phyloP scores from a whole-genome alignment of 2,113 vertebrate species.

The Xerus inauris region DNA sequence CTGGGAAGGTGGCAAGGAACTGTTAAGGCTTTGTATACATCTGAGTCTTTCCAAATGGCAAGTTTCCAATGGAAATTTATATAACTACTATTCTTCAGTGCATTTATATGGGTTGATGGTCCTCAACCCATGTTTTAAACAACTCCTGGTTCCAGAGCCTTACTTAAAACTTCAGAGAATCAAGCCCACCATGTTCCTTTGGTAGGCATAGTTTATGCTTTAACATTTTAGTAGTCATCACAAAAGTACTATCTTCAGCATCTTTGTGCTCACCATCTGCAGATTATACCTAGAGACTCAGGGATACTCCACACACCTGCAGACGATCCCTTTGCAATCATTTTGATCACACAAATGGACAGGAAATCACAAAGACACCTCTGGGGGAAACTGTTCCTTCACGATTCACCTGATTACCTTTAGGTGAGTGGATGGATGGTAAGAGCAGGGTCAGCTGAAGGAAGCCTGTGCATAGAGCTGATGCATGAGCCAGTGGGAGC shows the following conservation, averaged over 20 bases:
- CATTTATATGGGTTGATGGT: rapidly evolving
- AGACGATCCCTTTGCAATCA: rapidly evolving
- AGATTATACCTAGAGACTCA: not conserved
- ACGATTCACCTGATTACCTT: not conserved
- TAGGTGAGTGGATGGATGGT: not conserved
- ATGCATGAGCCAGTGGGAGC: not conserved
- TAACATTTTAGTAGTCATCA: not conserved
- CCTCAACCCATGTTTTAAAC: not conserved
- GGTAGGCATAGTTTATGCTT: not conserved
- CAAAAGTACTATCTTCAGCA: not conserved
- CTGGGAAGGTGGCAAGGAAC: not conserved
- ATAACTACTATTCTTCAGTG: not conserved
- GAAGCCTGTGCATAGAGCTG: too few species aligned
- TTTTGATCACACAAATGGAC: not conserved
- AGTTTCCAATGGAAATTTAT: not conserved
- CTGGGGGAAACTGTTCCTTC: not conserved
- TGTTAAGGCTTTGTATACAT: not conserved
- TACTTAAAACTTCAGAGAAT: not conserved
- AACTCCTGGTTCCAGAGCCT: not conserved
- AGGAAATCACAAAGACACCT: not conserved
- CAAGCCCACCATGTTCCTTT: not conserved
- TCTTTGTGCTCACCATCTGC: not conserved
- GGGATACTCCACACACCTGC: too few species aligned
- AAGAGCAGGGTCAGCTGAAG: not conserved
- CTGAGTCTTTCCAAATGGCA: not conserved